Evolutionary conservation across 2,113 vertebrate species (phyloP).

Genomic region (Grammatotria lemairii): DNA sequence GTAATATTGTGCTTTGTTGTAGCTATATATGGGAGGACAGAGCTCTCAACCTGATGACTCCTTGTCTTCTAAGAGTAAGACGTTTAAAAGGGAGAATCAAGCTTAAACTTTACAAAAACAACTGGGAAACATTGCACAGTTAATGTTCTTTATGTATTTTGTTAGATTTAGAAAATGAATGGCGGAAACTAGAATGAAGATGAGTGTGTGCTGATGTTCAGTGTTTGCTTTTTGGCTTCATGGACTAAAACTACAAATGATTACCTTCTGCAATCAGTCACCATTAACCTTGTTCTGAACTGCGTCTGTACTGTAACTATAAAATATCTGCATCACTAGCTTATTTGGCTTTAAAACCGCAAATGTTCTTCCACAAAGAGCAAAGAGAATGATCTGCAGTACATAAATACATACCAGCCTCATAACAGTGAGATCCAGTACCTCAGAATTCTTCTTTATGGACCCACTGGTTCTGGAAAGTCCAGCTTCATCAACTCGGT

Average conservation of each 20-base stretch:
- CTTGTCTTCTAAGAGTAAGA: not conserved
- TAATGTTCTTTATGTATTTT: not conserved
- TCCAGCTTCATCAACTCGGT: constrained; percentile 14
- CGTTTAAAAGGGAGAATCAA: not conserved
- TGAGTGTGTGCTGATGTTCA: not conserved
- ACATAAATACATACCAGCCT: not conserved
- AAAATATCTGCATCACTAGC: not conserved
- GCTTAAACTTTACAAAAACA: not conserved
- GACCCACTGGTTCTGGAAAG: not conserved
- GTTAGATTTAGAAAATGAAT: not conserved
- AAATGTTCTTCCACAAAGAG: not conserved
- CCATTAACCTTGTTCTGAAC: not conserved
- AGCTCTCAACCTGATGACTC: not conserved
- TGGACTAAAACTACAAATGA: not conserved
- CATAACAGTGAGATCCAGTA: not conserved
- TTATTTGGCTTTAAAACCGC: not conserved
- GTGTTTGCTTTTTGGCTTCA: not conserved
- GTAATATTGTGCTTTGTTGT: fast-evolving
- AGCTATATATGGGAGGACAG: not conserved
- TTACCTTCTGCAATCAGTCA: not conserved
- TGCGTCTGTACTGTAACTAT: not conserved
- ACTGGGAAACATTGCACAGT: not conserved
- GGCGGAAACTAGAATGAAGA: not conserved
- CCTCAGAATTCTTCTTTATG: not conserved
- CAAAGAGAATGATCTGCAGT: not conserved